phyloP scores from a whole-genome alignment of 2,797 vertebrate genomes.

The Iguana delicatissima region DNA sequence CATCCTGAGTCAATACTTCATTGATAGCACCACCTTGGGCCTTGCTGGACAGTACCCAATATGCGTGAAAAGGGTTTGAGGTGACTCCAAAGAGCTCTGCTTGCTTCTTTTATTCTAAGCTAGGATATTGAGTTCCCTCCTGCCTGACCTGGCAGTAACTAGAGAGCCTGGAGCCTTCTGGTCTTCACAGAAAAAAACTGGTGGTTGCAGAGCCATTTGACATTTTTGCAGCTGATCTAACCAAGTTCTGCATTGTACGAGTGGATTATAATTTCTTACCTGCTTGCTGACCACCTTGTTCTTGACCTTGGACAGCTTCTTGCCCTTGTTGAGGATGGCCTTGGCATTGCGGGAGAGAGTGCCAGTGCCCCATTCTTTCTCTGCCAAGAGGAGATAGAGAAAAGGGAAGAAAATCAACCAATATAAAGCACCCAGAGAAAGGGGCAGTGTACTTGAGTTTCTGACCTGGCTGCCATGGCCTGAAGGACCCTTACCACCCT shows the following conservation, averaged over 20 bases:
- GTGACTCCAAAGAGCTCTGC: background rate
- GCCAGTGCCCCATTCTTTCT: slow-evolving; percentile 84
- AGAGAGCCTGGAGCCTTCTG: background rate
- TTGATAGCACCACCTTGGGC: background rate
- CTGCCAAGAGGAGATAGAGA: slow-evolving; percentile 65
- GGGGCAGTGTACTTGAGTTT: background rate
- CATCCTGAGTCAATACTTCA: background rate
- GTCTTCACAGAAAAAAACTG: background rate
- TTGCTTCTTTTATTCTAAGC: background rate
- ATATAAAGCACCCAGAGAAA: background rate
- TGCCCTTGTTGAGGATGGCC: slow-evolving; percentile 80
- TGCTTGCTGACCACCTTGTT: slow-evolving; percentile 81
- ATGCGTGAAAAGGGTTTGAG: background rate
- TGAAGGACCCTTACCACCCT: background rate
- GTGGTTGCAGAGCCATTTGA: background rate
- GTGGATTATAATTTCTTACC: slow-evolving; percentile 60
- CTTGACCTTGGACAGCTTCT: slow-evolving; percentile 82
- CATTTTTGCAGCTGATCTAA: background rate
- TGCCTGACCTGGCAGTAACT: background rate
- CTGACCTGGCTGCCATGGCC: too few relatives aligned
- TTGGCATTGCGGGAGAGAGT: slow-evolving; percentile 82
- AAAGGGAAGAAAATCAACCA: background rate
- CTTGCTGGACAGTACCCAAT: background rate
- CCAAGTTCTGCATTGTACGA: background rate
- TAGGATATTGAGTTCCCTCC: background rate